Conservation (phyloP, 2,888 invertebrate genomes). For the Eupsilia transversa region DNA sequence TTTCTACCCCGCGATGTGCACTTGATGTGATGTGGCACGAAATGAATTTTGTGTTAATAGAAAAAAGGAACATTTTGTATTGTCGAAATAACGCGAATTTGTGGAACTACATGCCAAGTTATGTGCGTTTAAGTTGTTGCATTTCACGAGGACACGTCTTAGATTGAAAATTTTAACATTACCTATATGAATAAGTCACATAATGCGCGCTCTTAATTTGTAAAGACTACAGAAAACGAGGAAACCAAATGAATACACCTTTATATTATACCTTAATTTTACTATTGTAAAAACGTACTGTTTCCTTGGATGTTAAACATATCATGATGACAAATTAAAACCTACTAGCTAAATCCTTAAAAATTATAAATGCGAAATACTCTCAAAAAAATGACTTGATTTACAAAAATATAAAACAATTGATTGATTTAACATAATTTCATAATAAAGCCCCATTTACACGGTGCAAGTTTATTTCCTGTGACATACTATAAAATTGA, state of each 20-base stretch:
- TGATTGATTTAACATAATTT: slow-evolving; percentile 22
- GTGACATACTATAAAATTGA: background rate
- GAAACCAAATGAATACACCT: background rate
- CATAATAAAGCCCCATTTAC: background rate
- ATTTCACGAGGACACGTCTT: background rate
- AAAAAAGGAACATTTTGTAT: background rate
- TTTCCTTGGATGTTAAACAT: slow-evolving; percentile 14
- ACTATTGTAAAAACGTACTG: background rate
- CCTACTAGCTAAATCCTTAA: slow-evolving; percentile 16
- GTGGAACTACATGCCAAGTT: too few species aligned
- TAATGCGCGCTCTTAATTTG: too few species aligned
- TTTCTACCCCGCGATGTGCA: too few species aligned
- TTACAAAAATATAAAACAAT: slow-evolving; percentile 31
- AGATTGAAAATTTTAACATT: background rate
- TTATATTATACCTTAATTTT: background rate
- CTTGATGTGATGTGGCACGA: too few species aligned
- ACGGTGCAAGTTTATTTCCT: background rate
- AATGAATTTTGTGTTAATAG: background rate
- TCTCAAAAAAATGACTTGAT: slow-evolving; percentile 44
- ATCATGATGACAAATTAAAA: background rate
- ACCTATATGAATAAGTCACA: background rate
- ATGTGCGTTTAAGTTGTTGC: background rate
- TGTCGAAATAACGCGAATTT: background rate
- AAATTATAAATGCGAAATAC: slow-evolving; percentile 35
- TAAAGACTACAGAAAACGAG: background rate